Percentiles rank a stretch among this genome's conserved stretches.
These are phyloP conservation scores for Drosophila littoralis DNA, from an alignment of 1,140 invertebrate genomes.

Conservation along the genomic window DNA sequence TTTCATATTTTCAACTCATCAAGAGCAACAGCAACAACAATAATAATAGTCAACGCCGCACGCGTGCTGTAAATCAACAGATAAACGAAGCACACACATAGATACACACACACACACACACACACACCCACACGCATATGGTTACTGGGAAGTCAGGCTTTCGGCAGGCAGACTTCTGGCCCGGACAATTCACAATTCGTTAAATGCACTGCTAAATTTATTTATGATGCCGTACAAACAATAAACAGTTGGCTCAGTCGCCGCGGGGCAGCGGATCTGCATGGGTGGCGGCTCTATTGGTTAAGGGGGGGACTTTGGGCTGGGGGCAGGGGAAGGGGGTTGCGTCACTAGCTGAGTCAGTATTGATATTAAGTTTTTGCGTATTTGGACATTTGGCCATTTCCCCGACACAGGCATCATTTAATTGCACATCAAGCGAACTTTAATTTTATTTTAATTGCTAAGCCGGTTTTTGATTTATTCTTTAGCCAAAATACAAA, in stretches of 20 bases:
- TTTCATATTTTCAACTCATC: conserved; percentile 76
- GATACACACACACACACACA: conserved; percentile 22
- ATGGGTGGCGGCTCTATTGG: not conserved
- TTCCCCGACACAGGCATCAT: conserved; percentile 31
- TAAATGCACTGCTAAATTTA: conserved; percentile 81
- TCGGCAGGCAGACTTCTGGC: conserved; percentile 27
- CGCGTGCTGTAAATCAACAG: conserved; percentile 75
- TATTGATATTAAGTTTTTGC: conserved; percentile 37
- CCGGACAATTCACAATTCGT: conserved; percentile 66
- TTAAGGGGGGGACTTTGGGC: not conserved
- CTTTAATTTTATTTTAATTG: conserved; percentile 78
- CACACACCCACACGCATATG: conserved; percentile 5
- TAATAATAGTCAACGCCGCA: conserved; percentile 54
- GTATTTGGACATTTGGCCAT: conserved; percentile 41
- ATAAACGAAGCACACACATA: conserved; percentile 49
- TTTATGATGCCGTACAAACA: conserved; percentile 76
- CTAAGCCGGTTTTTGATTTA: conserved; percentile 55
- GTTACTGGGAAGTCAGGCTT: conserved; percentile 22
- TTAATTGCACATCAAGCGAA: conserved; percentile 78
- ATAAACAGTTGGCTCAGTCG: conserved; percentile 47
- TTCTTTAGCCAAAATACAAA: conserved; percentile 8
- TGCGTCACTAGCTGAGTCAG: conserved; percentile 18
- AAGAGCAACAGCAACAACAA: conserved; percentile 17
- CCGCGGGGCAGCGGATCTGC: not conserved
- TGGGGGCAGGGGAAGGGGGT: not conserved